Evolutionary conservation across 1,140 invertebrate species (phyloP).

Genomic region (Drosophila rhopaloa): DNA sequence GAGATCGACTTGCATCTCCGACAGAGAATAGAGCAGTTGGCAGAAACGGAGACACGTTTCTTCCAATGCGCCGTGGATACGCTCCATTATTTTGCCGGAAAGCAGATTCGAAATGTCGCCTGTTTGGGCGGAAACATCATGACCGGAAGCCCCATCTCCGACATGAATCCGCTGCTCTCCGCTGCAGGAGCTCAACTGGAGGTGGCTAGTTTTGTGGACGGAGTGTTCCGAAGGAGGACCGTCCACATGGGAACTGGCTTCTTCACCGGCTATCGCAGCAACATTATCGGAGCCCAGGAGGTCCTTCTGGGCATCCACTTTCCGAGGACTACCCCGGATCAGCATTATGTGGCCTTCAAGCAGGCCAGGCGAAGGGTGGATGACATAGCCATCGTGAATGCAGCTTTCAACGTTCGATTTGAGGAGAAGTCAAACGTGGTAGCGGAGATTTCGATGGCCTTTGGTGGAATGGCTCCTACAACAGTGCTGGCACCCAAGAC

Average conservation of each 20-base stretch:
- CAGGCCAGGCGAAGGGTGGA: constrained; percentile 96
- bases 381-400: constrained; percentile 98
- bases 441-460: constrained; percentile 89
- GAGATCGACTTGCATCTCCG: constrained; percentile 89
- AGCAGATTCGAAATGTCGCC: constrained; percentile 94
- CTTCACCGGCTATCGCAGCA: constrained; percentile 94
- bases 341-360: constrained; percentile 95
- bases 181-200: constrained; percentile 88
- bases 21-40: constrained; percentile 86
- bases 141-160: constrained; percentile 98
- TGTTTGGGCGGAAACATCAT: constrained; percentile 96
- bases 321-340: constrained; percentile 87
- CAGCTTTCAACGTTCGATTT: constrained; percentile 90
- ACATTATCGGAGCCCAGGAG: constrained; percentile 91
- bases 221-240: constrained; percentile 86
- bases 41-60: constrained; percentile 88
- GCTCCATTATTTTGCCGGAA: constrained; percentile 97
- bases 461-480: constrained; percentile 95
- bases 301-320: constrained; percentile 90
- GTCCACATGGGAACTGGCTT: constrained; percentile 93
- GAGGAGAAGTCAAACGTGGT: constrained; percentile 86
- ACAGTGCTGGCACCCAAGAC: constrained; percentile 92
- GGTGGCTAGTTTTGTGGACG: constrained; percentile 86
- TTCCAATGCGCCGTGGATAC: constrained; percentile 92
- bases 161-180: constrained; percentile 96